Conservation (phyloP, 2,113 vertebrate genomes). For the Bubalus kerabau region DNA sequence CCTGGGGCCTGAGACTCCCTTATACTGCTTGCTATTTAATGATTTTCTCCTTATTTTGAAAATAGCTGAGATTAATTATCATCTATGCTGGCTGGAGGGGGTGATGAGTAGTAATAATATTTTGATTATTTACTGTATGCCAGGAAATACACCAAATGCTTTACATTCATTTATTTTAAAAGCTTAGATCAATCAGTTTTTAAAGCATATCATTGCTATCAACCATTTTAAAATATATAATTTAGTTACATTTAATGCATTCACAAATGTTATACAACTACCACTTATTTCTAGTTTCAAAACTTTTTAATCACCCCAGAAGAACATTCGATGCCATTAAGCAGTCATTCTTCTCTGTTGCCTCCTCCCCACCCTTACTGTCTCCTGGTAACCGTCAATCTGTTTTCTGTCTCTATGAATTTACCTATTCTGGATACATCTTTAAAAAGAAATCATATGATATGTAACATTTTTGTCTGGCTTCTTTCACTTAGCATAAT, state of each 20-base stretch:
- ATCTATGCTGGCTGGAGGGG: background rate
- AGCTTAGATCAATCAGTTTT: background rate
- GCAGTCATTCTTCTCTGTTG: background rate
- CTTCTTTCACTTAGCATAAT: background rate
- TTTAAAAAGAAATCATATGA: background rate
- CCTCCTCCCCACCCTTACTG: background rate
- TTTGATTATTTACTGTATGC: background rate
- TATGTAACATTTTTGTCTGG: background rate
- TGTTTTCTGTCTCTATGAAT: background rate
- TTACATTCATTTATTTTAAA: background rate
- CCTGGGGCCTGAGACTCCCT: background rate
- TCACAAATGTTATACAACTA: background rate
- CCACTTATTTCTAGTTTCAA: background rate
- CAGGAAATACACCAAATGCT: background rate
- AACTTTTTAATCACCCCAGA: background rate
- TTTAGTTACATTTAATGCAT: background rate
- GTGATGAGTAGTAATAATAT: background rate
- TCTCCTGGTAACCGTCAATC: background rate
- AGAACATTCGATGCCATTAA: background rate
- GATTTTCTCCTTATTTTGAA: background rate
- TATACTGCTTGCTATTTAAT: background rate
- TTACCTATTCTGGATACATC: background rate
- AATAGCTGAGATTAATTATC: background rate
- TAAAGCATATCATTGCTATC: background rate
- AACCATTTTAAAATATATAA: background rate